phyloP scores from a whole-genome alignment of 2,797 vertebrate genomes.

The Rhinichthys osculus region DNA sequence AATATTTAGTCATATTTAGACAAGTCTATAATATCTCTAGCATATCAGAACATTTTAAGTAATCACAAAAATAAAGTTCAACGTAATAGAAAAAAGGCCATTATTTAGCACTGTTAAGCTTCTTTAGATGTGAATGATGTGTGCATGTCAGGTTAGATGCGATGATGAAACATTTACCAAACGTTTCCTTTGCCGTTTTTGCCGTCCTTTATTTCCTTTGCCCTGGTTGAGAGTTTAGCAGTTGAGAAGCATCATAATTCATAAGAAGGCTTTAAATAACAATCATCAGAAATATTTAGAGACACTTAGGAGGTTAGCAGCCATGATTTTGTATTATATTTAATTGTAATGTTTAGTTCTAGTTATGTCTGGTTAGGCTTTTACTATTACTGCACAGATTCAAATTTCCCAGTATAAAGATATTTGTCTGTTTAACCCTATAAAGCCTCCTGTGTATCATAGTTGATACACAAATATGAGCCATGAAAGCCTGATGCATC shows the following conservation, averaged over 20 bases:
- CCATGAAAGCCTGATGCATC: neutral
- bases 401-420: neutral
- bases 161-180: constrained; percentile 79
- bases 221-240: constrained; percentile 80
- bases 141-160: constrained; percentile 39
- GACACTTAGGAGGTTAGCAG: neutral
- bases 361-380: constrained; percentile 24
- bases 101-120: constrained; percentile 28
- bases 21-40: neutral
- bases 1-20: neutral
- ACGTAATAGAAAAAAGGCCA: neutral
- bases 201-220: constrained; percentile 84
- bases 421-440: neutral
- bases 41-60: neutral
- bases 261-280: constrained; percentile 11
- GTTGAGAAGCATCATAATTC: constrained; percentile 43
- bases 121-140: neutral
- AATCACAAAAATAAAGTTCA: neutral
- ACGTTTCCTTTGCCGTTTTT: constrained; percentile 81
- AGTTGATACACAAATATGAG: neutral
- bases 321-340: neutral
- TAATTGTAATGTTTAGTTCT: constrained; percentile 5
- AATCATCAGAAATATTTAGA: constrained; percentile 32
- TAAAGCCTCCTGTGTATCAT: neutral
- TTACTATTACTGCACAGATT: neutral